These are phyloP conservation scores for Troglohyphantes excavatus DNA, from an alignment of 2,888 invertebrate species.

Conservation along the genomic window DNA sequence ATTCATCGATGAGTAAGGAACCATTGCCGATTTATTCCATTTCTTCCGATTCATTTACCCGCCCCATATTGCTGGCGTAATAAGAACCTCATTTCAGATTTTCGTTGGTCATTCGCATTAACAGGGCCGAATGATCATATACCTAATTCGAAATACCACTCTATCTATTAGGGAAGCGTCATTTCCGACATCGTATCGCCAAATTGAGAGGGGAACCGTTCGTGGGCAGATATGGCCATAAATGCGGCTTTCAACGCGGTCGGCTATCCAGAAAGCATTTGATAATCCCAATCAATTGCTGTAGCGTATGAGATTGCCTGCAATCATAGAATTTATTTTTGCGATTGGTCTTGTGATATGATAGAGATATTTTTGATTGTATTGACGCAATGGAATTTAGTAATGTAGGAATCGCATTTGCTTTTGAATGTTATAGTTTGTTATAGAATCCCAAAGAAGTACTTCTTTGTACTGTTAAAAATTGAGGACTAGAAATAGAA, in stretches of 20 bases:
- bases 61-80: too few relatives aligned
- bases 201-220: not conserved
- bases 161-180: conserved; percentile 1
- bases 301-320: not conserved
- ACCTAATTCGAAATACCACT: conserved; percentile 25
- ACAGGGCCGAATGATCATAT: not conserved
- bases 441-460: too few relatives aligned
- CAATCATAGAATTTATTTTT: not conserved
- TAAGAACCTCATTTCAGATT: not conserved
- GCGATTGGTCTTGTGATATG: not conserved
- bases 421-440: too few relatives aligned
- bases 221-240: not conserved
- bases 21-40: too few relatives aligned
- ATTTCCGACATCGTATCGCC: not conserved
- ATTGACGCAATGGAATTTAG: too few relatives aligned
- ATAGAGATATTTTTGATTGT: too few relatives aligned
- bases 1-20: too few relatives aligned
- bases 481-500: too few relatives aligned
- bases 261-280: not conserved
- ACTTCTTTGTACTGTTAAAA: too few relatives aligned
- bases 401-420: too few relatives aligned
- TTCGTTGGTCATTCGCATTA: not conserved
- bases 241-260: not conserved
- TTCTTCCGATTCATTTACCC: too few relatives aligned
- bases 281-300: not conserved